A percentile compares a stretch with the other conserved stretches of the same genome.
Evolutionary conservation across 2,113 vertebrate species (phyloP).

Genomic region (Mesoclemmys tuberculata): DNA sequence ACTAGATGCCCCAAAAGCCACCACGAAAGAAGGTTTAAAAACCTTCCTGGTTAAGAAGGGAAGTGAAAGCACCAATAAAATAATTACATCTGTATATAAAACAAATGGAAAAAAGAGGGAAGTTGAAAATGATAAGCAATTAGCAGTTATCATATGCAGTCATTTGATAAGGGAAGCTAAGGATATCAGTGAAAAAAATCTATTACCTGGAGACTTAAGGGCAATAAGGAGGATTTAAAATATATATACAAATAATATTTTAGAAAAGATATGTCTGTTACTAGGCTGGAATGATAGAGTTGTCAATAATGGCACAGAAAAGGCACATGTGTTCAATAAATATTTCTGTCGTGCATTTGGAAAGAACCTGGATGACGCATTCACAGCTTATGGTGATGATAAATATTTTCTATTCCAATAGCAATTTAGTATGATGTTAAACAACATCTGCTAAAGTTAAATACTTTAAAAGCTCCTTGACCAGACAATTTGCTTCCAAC

Average conservation of each 20-base stretch:
- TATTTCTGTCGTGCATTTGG: not conserved
- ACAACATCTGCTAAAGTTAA: not conserved
- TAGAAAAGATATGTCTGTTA: not conserved
- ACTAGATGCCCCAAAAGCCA: not conserved
- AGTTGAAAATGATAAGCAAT: not conserved
- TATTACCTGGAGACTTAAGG: not conserved
- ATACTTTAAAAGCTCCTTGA: not conserved
- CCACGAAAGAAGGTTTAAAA: not conserved
- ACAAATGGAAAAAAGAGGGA: not conserved
- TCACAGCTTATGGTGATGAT: not conserved
- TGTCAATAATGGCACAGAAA: not conserved
- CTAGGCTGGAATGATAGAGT: not conserved
- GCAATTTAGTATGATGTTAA: not conserved
- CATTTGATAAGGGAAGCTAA: not conserved
- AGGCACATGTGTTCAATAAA: not conserved
- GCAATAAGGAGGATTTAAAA: not conserved
- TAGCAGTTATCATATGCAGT: not conserved
- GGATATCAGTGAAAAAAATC: not conserved
- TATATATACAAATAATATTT: not conserved
- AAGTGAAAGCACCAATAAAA: not conserved
- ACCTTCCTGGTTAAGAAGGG: not conserved
- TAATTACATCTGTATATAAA: rapidly evolving
- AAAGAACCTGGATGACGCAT: not conserved
- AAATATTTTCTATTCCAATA: not conserved
- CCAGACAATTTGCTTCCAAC: rapidly evolving